Base-by-base conservation (phyloP, 2,113 vertebrate genomes). In the Setophaga petechia region DNA sequence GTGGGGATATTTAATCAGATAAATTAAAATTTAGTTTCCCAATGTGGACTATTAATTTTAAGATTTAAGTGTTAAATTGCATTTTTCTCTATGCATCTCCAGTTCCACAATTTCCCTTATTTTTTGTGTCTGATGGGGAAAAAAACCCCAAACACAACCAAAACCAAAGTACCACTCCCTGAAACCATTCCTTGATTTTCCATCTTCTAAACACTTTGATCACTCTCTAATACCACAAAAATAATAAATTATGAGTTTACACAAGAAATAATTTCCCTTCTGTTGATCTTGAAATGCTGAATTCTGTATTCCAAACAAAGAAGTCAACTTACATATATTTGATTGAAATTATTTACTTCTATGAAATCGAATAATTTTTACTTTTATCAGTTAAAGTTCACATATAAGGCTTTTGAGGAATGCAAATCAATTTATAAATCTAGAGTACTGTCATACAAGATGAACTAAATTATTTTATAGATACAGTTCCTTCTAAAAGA, bases 101-200 rank as follows among this genome's bases (percentile, higher is more conserved):
- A 79, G 6, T 75, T 54, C 15, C 12, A 57, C 7, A 68, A 2
- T 65, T 84, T 87, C 2, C 23, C 31, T 75, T 74, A 17, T 35
- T 59, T 81, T 78, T 61, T 78, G 5, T 37, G 21, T 58, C 15
- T 63, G 21, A 35, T 46, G 11, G 10, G 4, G 18, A 21, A 59
- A 69, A 67, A 33, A 41, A 2, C 0, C 3, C 10, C 8, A 54
- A 54, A 67, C 0, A 0, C 5, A 22, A 19, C 4, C 8, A 47
- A 71, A 41, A 71, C 5, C 6, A 25, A 54, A 54, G 52, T 25
- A 19, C 5, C 5, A 31, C 31, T 18, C 7, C 5, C 8, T 4
- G 35, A 57, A 93, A 61, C 4, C 10, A 7, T 52, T 44, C 13
- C 13, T 66, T n/a, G 2, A 21, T 73, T 91, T 91, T 85, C 28